Evolutionary conservation across 2,113 vertebrate genomes (phyloP).

Genomic region (Eptatretus burgeri): DNA sequence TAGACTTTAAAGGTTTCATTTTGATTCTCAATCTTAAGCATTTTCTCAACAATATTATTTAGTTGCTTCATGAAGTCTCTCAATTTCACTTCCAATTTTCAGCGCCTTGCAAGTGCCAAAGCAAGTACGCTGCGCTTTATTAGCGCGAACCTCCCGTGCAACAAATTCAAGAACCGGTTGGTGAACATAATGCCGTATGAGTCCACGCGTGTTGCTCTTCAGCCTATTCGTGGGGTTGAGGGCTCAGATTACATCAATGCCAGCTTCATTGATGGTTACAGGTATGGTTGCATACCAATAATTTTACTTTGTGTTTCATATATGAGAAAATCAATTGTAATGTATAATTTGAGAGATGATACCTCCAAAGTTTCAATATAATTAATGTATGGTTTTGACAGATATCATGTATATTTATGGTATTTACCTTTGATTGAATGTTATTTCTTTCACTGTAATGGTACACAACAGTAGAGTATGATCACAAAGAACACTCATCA

Average conservation of each 20-base stretch:
- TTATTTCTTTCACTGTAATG: too few species aligned
- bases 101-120: constrained; percentile 95
- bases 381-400: too few species aligned
- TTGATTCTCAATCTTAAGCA: too few species aligned
- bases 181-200: constrained; percentile 99
- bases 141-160: constrained; percentile 99
- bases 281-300: constrained; percentile 22
- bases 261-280: constrained; percentile 97
- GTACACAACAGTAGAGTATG: too few species aligned
- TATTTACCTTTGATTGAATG: too few species aligned
- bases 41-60: too few species aligned
- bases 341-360: too few species aligned
- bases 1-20: too few species aligned
- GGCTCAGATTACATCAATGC: constrained; percentile 97
- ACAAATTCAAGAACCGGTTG: constrained; percentile 99
- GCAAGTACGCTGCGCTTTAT: constrained; percentile 97
- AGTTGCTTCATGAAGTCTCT: constrained; percentile 1
- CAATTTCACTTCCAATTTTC: constrained; percentile 11
- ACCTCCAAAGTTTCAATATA: too few species aligned
- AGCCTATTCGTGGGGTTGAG: constrained; percentile 88
- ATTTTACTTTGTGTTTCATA: constrained; percentile 8
- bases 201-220: constrained; percentile 78
- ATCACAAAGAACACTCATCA: too few species aligned
- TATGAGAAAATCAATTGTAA: too few species aligned
- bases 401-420: too few species aligned